Evolutionary conservation across 2,888 invertebrate species (phyloP), one percentile per base, ranked within the genome.

Genomic region (Drosophila meridiana): DNA sequence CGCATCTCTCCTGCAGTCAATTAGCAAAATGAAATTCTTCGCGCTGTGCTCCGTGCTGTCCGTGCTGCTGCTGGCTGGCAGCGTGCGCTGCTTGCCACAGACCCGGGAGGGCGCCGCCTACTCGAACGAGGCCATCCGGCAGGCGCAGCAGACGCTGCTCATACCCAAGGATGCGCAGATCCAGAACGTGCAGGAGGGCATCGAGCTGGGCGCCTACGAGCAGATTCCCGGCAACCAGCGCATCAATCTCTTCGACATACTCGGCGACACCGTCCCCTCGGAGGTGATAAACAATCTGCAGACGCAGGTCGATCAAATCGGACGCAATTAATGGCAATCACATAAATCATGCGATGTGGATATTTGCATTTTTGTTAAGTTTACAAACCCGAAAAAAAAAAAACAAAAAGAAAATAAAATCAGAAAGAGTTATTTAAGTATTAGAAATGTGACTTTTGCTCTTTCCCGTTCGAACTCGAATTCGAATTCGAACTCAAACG

Each of bases 231-330:
- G 96, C 74, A 95, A 97, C 94, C 97, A 97, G 93, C 95, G 95
- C 90, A 96, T 97, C 93, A 96, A 97, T 93, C 94, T 97, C n/a
- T 96, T 95, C 92, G 96, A 97, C 92, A 96, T 97, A 88, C 94
- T 97, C 67, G 97, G 97, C 9, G 97, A 96, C 92, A 96, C 97
- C 92, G 96, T 97, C 73, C 97, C 97, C 9, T 95, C 96, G 53
- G 97, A 97, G 94, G 97, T 97, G 45, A 96, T 97, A 92, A 97
- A 96, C 94, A 97, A 97, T 93, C 95, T 97, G 73, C 97, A 97
- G 92, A 94, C 95, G 63, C 97, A 97, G 93, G 96, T 97, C 87
- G 97, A 97, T 93, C 96, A 96, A 93, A 96, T 97, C 87, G 97
- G 97, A 83, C 95, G 94, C 83, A 95, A 95, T 90, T 95, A 94